Percentiles rank a stretch among this genome's conserved stretches.
Conservation (phyloP, 2,797 vertebrate species). For the Stomatorhinus walkeri region DNA sequence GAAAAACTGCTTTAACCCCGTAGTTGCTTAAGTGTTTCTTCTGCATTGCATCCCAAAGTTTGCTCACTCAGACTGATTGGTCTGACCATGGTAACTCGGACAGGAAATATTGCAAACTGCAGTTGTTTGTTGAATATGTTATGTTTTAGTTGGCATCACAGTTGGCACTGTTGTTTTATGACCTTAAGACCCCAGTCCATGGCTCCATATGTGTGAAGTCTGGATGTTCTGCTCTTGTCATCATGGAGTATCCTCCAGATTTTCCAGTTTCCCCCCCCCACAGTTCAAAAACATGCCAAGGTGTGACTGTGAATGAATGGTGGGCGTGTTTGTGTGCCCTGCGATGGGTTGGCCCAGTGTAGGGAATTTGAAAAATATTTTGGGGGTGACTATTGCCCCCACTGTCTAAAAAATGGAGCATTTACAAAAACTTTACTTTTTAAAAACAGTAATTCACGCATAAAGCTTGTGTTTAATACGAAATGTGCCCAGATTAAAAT, state of each 20-base stretch:
- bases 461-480: not conserved
- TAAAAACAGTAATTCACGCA: not conserved
- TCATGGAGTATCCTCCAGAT: not conserved
- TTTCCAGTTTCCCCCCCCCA: not conserved
- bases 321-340: not conserved
- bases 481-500: not conserved
- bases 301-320: not conserved
- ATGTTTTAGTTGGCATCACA: not conserved
- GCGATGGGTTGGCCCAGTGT: not conserved
- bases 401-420: not conserved
- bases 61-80: not conserved
- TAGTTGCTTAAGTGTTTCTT: not conserved
- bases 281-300: not conserved
- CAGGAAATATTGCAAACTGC: not conserved
- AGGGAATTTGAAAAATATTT: not conserved
- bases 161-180: not conserved
- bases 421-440: not conserved
- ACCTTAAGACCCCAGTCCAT: not conserved
- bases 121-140: not conserved
- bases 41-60: not conserved
- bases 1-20: not conserved
- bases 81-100: not conserved
- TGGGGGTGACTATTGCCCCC: not conserved
- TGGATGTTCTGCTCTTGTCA: not conserved
- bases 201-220: not conserved